phyloP scores from a whole-genome alignment of 2,797 vertebrate genomes.

The Sphenopsis melanotis region DNA sequence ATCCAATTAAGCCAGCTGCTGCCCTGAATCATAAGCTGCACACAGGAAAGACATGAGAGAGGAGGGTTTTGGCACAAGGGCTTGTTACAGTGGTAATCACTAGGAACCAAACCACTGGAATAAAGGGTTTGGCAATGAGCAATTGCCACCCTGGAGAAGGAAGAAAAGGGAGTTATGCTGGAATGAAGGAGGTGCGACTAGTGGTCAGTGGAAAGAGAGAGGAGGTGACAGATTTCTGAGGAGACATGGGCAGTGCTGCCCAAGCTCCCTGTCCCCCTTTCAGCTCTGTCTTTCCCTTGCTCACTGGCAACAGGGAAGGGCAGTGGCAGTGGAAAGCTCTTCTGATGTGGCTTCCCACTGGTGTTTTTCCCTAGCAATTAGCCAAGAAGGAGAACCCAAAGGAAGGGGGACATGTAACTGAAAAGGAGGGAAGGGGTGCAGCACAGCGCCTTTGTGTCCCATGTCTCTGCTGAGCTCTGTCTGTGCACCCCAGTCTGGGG shows the following conservation, averaged over 20 bases:
- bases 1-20: neutral
- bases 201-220: neutral
- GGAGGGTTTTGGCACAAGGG: neutral
- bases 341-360: neutral
- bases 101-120: neutral
- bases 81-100: too few relatives aligned
- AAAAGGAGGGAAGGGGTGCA: rapidly evolving
- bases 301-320: neutral
- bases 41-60: neutral
- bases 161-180: neutral
- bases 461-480: neutral
- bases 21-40: neutral
- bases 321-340: neutral
- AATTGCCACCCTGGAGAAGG: neutral
- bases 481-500: neutral
- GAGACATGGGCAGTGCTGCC: neutral
- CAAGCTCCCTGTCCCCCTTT: neutral
- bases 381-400: neutral
- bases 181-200: neutral
- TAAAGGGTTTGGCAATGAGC: neutral
- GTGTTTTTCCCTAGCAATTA: neutral
- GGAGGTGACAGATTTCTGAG: neutral
- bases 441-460: rapidly evolving
- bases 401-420: rapidly evolving
- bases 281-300: neutral